Evolutionary conservation across 1,140 invertebrate genomes (phyloP), one percentile per base, ranked within the genome.

Genomic region (Pemphigus obesinymphae): DNA sequence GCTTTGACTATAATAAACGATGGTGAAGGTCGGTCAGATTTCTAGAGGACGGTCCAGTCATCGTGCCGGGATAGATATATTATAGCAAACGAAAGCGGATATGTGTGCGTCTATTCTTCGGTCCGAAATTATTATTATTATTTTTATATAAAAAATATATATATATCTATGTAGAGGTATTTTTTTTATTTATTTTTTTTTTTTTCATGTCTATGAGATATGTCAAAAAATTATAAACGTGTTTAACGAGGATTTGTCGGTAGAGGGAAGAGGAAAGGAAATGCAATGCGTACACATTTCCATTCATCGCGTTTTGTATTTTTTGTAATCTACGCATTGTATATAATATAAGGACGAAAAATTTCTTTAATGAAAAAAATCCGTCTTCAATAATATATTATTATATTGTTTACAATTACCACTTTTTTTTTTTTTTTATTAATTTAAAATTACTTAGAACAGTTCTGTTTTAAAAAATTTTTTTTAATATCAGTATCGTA

Each of bases 1-100:
- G 76, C 76, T 80, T 80, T 29, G 76, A 17, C 31, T 55, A n/a
- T n/a, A n/a, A n/a, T n/a, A n/a, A n/a, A n/a, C 20, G 50, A n/a
- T 23, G 37, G 70, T 50, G 70, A 80, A 80, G 76, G 76, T 80
- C 76, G 76, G 37, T 26, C 37, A 80, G 76, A 80, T 80, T 80
- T 80, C 76, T 80, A 80, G 55, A 80, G 76, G 76, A 80, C 55
- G 53, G 75, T 5, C 76, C 8, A 80, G 55, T 80, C 76, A 80
- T 80, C 55, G 75, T 34, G 75, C n/a, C 23, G 17, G 75, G 75
- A 61, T 61, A 58, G 20, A 43, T 58, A 20, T n/a, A n/a, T n/a
- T n/a, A n/a, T 29, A 63, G 55, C 53, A 29, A 61, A 80, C 31
- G 76, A 80, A 80, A 80, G 76, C 76, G 55, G 76, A 55, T 61